Evolutionary conservation across 2,113 vertebrate genomes (phyloP).

Genomic region (Dipodomys merriami): DNA sequence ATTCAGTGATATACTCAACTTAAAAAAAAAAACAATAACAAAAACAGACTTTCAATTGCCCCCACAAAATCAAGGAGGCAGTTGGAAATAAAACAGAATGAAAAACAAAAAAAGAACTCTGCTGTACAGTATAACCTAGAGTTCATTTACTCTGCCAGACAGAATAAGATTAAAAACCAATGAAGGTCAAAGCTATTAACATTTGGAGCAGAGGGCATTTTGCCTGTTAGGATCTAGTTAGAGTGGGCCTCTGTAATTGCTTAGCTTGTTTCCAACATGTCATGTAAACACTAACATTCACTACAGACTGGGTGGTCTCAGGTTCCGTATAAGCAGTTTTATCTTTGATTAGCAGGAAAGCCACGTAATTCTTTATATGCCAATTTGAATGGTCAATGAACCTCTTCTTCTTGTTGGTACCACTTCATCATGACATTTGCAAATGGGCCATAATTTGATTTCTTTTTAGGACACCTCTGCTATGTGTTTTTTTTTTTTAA

Average conservation of each 20-base stretch:
- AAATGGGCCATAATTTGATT: conserved; percentile 81
- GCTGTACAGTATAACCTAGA: conserved; percentile 79
- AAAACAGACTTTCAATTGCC: conserved; percentile 81
- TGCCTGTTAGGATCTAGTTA: conserved; percentile 83
- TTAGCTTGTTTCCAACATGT: conserved; percentile 81
- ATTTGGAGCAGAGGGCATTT: conserved; percentile 82
- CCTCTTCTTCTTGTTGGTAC: conserved; percentile 76
- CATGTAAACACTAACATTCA: conserved; percentile 84
- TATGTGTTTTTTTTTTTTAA: conserved; percentile 19
- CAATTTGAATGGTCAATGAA: conserved; percentile 83
- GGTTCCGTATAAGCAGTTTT: conserved; percentile 57
- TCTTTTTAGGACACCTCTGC: conserved; percentile 76
- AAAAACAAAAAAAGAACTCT: conserved; percentile 77
- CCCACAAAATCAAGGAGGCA: conserved; percentile 59
- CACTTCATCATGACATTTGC: conserved; percentile 73
- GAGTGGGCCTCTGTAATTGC: conserved; percentile 82
- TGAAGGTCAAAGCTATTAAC: conserved; percentile 87
- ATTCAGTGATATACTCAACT: conserved; percentile 81
- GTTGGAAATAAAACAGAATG: neutral
- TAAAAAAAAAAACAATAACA: conserved; percentile 62
- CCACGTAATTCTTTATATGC: conserved; percentile 58
- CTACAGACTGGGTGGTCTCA: conserved; percentile 81
- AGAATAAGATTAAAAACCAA: conserved; percentile 86
- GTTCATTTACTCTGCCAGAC: conserved; percentile 82
- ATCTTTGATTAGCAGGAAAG: conserved; percentile 75